Evolutionary conservation across 2,888 invertebrate species (phyloP), one percentile per base, ranked within the genome.

Genomic region (Cremastinae sp.): DNA sequence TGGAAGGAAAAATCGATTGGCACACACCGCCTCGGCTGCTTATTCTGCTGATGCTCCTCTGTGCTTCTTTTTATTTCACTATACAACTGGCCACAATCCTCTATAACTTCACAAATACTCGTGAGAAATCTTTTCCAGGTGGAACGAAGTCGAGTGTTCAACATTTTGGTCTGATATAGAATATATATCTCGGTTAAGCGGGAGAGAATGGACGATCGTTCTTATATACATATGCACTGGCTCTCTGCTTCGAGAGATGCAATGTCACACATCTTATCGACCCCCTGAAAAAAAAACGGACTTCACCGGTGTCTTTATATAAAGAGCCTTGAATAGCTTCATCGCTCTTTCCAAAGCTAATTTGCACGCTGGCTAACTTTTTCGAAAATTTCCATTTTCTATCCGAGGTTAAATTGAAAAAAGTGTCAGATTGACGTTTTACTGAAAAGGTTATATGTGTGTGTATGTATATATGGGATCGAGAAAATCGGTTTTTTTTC

Each of bases 1-100:
- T 54, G 62, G 61, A 54, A 53, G 70, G 62, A 70, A n/a, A 70
- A 70, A 70, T 70, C 70, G 61, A 70, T 70, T 54, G 61, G 9
- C 53, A 61, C 53, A 22, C 36, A 36, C 43, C 53, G 18, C 34
- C 16, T 28, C 28, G 28, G 28, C 28, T 28, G 28, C 28, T 28
- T 28, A 28, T 28, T 28, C 28, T 5, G 28, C 5, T 28, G 28
- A n/a, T n/a, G n/a, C n/a, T n/a, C 28, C 5, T 5, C 5, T 28
- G 28, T 28, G 45, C 53, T 54, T 62, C 54, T 62, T 53, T 58
- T 47, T 53, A n/a, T 59, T 53, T 20, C 36, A 34, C 70, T 54
- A 59, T 59, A 22, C 41, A 59, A 69, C 41, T 51, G 45, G 59
- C 51, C 20, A 65, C 28, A 22, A 9, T 28, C 28, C 41, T 41